Evolutionary conservation across 2,113 vertebrate species (phyloP).

Genomic region (Antechinus flavipes): DNA sequence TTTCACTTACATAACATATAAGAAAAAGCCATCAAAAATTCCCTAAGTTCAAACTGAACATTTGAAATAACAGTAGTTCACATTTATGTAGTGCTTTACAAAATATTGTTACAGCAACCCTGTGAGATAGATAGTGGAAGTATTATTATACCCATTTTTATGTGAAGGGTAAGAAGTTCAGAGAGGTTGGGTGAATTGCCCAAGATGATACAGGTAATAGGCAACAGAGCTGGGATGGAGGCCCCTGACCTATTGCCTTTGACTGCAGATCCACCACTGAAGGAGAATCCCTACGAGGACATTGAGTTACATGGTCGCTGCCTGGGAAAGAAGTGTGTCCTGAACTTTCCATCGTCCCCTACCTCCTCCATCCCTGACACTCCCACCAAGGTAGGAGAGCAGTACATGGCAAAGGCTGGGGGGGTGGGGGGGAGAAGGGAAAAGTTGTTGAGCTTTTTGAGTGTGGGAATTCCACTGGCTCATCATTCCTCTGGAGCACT

Average conservation of each 20-base stretch:
- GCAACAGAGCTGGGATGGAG: neutral
- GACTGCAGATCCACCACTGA: conserved; percentile 92
- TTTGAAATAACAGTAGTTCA: neutral
- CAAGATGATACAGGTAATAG: neutral
- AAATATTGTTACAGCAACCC: neutral
- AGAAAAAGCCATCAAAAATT: neutral
- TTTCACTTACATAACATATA: neutral
- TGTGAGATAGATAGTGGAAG: neutral
- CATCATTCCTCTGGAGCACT: neutral
- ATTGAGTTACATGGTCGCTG: conserved; percentile 94
- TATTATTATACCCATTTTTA: neutral
- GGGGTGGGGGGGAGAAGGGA: neutral
- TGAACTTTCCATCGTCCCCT: conserved; percentile 87
- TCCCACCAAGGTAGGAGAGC: conserved; percentile 90
- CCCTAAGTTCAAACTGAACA: neutral
- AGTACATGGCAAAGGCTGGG: fast-evolving
- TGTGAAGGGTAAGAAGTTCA: neutral
- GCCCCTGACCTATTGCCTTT: conserved; percentile 57
- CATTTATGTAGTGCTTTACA: neutral
- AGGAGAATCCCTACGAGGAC: conserved; percentile 98
- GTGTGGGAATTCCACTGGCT: neutral
- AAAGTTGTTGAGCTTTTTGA: neutral
- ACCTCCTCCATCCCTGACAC: conserved; percentile 89
- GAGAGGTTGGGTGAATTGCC: neutral
- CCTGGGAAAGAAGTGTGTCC: conserved; percentile 91